phyloP scores from a whole-genome alignment of 2,113 vertebrate genomes.

The Pteropus alecto region DNA sequence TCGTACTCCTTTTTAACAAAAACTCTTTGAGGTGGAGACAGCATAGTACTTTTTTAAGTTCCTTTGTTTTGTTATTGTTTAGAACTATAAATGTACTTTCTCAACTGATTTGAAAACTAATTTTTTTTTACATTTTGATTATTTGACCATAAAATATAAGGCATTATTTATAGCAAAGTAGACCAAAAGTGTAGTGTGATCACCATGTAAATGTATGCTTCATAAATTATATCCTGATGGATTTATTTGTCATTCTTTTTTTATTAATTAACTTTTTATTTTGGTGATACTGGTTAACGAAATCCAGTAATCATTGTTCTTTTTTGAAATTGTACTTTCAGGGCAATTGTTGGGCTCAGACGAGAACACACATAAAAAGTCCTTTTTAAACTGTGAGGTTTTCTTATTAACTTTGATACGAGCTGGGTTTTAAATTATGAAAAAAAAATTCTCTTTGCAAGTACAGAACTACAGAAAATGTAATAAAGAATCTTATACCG shows the following conservation, averaged over 20 bases:
- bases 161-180: neutral
- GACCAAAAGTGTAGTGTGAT: neutral
- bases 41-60: neutral
- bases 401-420: neutral
- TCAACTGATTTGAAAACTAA: neutral
- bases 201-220: neutral
- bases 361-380: neutral
- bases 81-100: neutral
- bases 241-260: neutral
- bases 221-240: neutral
- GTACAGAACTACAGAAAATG: neutral
- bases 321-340: neutral
- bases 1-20: neutral
- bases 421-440: neutral
- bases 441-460: constrained; percentile 9
- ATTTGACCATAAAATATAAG: neutral
- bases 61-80: neutral
- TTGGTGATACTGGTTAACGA: too few species aligned
- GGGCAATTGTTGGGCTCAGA: neutral
- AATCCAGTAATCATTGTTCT: neutral
- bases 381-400: neutral
- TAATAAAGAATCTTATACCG: neutral
- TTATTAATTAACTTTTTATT: too few species aligned
- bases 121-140: neutral
- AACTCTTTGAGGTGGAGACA: neutral